A percentile compares a stretch with the other conserved stretches of the same genome.
These are phyloP conservation scores for Plagodis dolabraria DNA, from an alignment of 2,888 invertebrate species.

Conservation along the genomic window DNA sequence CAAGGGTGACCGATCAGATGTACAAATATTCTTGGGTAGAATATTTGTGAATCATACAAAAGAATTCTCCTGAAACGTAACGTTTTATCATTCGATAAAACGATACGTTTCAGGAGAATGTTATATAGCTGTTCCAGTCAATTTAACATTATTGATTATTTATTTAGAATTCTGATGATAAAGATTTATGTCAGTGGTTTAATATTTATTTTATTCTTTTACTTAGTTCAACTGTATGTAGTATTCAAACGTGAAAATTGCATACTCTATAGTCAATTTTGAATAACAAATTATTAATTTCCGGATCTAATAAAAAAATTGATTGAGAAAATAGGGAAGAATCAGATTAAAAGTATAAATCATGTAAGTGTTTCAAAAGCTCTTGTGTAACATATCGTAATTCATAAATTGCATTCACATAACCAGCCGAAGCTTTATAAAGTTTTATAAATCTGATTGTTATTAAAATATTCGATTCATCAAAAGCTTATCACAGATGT, in stretches of 20 bases:
- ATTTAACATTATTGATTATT: conserved; percentile 4
- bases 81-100: too few species aligned
- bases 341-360: conserved; percentile 6
- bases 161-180: too few species aligned
- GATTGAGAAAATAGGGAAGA: conserved; percentile 9
- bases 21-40: conserved; percentile 26
- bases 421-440: conserved; percentile 45
- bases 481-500: conserved; percentile 52
- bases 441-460: conserved; percentile 51
- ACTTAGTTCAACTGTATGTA: conserved; percentile 5
- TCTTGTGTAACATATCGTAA: conserved; percentile 24
- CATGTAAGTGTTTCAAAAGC: conserved; percentile 1
- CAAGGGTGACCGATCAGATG: conserved; percentile 38
- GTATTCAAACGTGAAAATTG: conserved; percentile 11
- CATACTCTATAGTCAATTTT: conserved; percentile 14
- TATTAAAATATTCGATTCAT: conserved; percentile 59
- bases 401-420: conserved; percentile 37
- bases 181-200: conserved; percentile 13
- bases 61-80: too few species aligned
- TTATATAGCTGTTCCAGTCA: conserved; percentile 24
- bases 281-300: conserved; percentile 18
- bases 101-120: too few species aligned
- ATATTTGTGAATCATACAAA: too few species aligned
- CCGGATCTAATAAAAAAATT: conserved; percentile 2
- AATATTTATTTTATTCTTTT: conserved; percentile 16